A percentile compares a stretch with the other conserved stretches of the same genome.
phyloP scores from a whole-genome alignment of 2,888 invertebrate genomes.

The Latrodectus elegans region DNA sequence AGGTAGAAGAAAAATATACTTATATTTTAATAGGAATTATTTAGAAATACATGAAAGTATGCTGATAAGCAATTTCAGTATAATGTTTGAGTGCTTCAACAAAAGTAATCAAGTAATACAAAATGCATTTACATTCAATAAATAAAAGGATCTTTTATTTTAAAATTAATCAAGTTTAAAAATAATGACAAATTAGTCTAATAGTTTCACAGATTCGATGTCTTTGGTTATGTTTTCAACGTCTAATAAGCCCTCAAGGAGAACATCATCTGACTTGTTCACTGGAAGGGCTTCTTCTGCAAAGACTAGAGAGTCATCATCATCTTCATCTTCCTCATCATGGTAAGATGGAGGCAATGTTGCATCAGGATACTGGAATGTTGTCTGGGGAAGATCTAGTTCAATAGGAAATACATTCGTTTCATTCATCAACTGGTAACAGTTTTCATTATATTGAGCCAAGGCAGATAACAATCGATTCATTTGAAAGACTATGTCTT shows the following conservation, averaged over 20 bases:
- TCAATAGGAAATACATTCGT: slow-evolving; percentile 95
- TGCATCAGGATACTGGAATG: slow-evolving; percentile 83
- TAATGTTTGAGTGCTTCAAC: too few relatives aligned
- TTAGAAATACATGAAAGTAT: too few relatives aligned
- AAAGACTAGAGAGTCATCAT: slow-evolving; percentile 69
- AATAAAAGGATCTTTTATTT: too few relatives aligned
- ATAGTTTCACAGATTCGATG: slow-evolving; percentile 28
- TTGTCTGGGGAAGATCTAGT: slow-evolving; percentile 92
- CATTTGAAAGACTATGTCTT: slow-evolving; percentile 86
- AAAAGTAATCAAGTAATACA: too few relatives aligned
- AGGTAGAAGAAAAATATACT: too few relatives aligned
- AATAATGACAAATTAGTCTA: slow-evolving; percentile 27
- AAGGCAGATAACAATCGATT: slow-evolving; percentile 89
- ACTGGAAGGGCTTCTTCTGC: slow-evolving; percentile 70
- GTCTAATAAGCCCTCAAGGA: slow-evolving; percentile 15
- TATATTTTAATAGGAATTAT: too few relatives aligned
- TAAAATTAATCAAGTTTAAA: too few relatives aligned
- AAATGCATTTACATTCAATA: too few relatives aligned
- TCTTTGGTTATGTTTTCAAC: slow-evolving; percentile 31
- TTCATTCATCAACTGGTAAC: slow-evolving; percentile 83
- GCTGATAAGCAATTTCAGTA: too few relatives aligned
- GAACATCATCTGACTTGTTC: slow-evolving; percentile 17
- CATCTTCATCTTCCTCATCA: slow-evolving; percentile 70
- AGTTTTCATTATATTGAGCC: slow-evolving; percentile 84
- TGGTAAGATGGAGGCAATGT: slow-evolving; percentile 73